These are phyloP conservation scores for Odontothrips loti DNA, from an alignment of 2,888 invertebrate genomes.

Conservation along the genomic window DNA sequence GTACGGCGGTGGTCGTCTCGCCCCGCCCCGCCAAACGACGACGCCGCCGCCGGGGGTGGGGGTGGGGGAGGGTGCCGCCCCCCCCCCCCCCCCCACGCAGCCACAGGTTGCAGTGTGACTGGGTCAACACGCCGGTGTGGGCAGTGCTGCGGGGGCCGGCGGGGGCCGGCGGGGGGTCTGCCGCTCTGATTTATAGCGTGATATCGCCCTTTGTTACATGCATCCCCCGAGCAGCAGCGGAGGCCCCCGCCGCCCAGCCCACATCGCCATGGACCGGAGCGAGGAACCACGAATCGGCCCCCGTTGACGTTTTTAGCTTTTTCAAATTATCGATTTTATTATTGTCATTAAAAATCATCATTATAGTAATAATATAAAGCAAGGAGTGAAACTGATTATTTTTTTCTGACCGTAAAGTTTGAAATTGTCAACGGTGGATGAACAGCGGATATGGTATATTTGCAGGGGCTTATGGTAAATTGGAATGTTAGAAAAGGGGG, in stretches of 20 bases:
- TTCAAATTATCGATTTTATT: too few species aligned
- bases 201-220: conserved; percentile 26
- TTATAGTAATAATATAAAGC: too few species aligned
- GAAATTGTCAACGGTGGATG: too few species aligned
- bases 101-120: conserved; percentile 22
- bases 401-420: too few species aligned
- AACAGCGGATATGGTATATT: too few species aligned
- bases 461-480: too few species aligned
- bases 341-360: too few species aligned
- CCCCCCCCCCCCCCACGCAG: too few species aligned
- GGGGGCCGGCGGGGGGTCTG: not conserved
- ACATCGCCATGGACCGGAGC: not conserved
- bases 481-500: too few species aligned
- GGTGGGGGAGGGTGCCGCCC: not conserved
- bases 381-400: too few species aligned
- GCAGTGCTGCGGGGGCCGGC: not conserved
- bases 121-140: conserved; percentile 8
- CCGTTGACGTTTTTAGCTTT: too few species aligned
- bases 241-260: not conserved
- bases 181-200: conserved; percentile 4
- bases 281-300: too few species aligned
- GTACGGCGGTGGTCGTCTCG: conserved; percentile 19
- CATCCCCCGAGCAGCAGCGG: not conserved
- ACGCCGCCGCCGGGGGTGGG: not conserved
- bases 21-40: not conserved